Conservation (phyloP, 2,113 vertebrate genomes). For the Carassius auratus region DNA sequence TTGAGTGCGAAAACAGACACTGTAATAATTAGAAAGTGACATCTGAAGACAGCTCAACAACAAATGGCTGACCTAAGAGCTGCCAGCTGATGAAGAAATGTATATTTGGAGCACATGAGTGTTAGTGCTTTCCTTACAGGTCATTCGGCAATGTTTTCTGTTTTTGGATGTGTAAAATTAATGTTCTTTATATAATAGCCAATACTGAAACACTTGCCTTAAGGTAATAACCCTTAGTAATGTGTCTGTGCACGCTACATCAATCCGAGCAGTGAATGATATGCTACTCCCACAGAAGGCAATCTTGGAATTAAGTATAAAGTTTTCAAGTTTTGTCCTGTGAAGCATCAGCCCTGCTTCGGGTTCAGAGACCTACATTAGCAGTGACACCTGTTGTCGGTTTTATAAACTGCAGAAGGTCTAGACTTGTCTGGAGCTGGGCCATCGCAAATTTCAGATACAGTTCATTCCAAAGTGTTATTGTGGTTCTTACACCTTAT, state of each 20-base stretch:
- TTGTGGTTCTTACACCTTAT: background rate
- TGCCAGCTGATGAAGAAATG: constrained; percentile 7
- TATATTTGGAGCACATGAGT: background rate
- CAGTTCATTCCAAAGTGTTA: background rate
- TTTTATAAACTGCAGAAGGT: constrained; percentile 31
- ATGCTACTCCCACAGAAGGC: constrained; percentile 2
- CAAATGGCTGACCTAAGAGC: constrained; percentile 24
- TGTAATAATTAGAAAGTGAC: constrained; percentile 17
- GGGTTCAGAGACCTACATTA: background rate
- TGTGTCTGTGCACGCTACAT: background rate
- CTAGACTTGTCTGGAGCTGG: background rate
- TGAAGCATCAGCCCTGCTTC: background rate
- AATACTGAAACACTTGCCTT: background rate
- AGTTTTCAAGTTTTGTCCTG: background rate
- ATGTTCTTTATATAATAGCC: background rate
- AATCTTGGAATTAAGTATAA: background rate
- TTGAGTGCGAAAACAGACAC: constrained; percentile 33
- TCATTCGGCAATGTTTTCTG: background rate
- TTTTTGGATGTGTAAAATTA: background rate
- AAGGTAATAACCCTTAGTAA: background rate
- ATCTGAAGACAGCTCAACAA: constrained; percentile 5
- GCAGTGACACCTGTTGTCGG: constrained; percentile 28
- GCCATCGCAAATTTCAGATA: constrained; percentile 4
- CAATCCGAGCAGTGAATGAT: background rate
- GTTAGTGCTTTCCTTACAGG: background rate